Evolutionary conservation across 2,113 vertebrate genomes (phyloP).

Genomic region (Scomber colias): DNA sequence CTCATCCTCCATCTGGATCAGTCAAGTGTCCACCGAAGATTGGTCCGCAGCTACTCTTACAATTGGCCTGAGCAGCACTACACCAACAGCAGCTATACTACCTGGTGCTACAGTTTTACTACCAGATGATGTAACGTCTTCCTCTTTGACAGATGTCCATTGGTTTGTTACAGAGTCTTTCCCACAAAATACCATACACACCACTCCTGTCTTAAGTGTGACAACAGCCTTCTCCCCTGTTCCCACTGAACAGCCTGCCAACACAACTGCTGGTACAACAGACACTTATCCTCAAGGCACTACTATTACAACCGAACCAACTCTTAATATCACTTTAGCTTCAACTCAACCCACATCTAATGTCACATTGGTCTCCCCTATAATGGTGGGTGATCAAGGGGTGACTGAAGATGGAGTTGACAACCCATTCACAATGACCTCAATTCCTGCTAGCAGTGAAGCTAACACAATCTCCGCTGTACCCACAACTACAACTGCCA

Average conservation of each 20-base stretch:
- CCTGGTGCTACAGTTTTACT: slow-evolving; percentile 57
- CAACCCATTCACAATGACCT: slow-evolving; percentile 58
- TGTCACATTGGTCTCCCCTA: slow-evolving; percentile 47
- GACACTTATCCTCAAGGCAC: slow-evolving; percentile 35
- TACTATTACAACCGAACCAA: slow-evolving; percentile 43
- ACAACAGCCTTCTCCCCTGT: slow-evolving; percentile 35
- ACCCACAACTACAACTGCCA: slow-evolving; percentile 61
- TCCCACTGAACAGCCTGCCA: slow-evolving; percentile 36
- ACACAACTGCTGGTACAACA: slow-evolving; percentile 32
- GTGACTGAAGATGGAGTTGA: slow-evolving; percentile 66
- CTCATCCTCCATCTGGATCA: slow-evolving; percentile 55
- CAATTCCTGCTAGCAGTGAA: slow-evolving; percentile 58
- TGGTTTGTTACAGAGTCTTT: slow-evolving; percentile 74
- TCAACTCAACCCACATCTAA: slow-evolving; percentile 39
- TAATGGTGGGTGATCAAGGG: slow-evolving; percentile 72
- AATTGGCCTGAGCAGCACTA: slow-evolving; percentile 34
- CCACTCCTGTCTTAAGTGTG: slow-evolving; percentile 57
- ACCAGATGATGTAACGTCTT: slow-evolving; percentile 53
- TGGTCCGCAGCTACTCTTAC: slow-evolving; percentile 59
- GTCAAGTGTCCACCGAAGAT: slow-evolving; percentile 43
- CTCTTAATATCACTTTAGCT: slow-evolving; percentile 29
- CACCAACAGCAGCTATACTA: slow-evolving; percentile 50
- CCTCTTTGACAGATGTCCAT: slow-evolving; percentile 71
- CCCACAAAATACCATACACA: slow-evolving; percentile 1
- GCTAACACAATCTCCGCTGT: slow-evolving; percentile 38